These are phyloP conservation scores for Protosalanx chinensis DNA, from an alignment of 2,797 vertebrate species.

Conservation along the genomic window DNA sequence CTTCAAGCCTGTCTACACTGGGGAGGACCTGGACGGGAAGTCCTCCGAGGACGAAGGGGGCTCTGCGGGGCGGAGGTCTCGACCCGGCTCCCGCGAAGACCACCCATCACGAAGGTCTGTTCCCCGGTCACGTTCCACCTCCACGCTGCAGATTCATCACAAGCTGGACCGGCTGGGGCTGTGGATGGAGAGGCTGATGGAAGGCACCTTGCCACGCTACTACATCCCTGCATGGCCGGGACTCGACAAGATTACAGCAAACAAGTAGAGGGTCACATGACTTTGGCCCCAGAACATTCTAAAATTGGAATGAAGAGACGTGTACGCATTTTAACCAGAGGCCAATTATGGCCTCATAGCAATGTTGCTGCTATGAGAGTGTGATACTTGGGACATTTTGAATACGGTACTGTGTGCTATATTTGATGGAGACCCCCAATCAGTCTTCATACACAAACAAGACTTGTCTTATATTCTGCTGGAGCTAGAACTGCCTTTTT, in stretches of 20 bases:
- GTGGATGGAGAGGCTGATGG: conserved; percentile 96
- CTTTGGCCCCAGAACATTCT: not conserved
- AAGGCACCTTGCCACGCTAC: conserved; percentile 91
- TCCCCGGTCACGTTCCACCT: conserved; percentile 62
- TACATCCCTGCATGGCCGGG: conserved; percentile 92
- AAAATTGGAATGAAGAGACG: not conserved
- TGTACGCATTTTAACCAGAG: not conserved
- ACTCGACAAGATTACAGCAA: conserved; percentile 79
- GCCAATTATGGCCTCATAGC: not conserved
- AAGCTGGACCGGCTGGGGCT: conserved; percentile 90
- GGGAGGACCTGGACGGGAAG: conserved; percentile 69
- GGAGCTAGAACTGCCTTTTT: conserved; percentile 29
- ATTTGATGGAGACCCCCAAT: not conserved
- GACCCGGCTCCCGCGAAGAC: conserved; percentile 66
- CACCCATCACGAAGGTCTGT: conserved; percentile 66
- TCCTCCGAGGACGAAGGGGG: conserved; percentile 73
- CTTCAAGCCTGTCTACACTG: conserved; percentile 85
- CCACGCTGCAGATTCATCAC: conserved; percentile 82
- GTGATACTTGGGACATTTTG: conserved; percentile 1
- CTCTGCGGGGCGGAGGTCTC: conserved; percentile 36
- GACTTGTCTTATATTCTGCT: conserved; percentile 22
- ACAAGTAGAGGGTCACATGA: conserved; percentile 58
- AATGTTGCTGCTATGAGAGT: not conserved
- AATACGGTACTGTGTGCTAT: not conserved
- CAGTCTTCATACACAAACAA: conserved; percentile 5